These are phyloP conservation scores for Coptotermes formosanus DNA, from an alignment of 1,140 invertebrate genomes.

Conservation along the genomic window DNA sequence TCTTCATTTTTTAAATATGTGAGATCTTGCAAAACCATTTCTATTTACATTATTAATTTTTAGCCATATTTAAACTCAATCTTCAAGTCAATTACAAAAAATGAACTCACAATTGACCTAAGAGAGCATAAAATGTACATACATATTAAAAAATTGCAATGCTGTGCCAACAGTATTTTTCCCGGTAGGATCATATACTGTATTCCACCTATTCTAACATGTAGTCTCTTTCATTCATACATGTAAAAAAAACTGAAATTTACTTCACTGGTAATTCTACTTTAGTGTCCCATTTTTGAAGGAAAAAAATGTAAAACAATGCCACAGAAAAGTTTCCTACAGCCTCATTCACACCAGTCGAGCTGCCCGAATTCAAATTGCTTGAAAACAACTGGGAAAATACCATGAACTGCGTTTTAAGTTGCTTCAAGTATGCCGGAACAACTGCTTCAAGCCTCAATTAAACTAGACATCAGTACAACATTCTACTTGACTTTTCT, in stretches of 20 bases:
- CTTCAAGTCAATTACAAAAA: background rate
- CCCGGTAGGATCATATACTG: background rate
- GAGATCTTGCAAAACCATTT: slow-evolving; percentile 12
- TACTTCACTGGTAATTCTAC: background rate
- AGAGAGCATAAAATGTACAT: slow-evolving; percentile 1
- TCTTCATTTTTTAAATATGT: background rate
- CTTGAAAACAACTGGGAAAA: too few species aligned
- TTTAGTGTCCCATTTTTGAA: background rate
- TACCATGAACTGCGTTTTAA: too few species aligned
- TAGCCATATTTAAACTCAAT: background rate
- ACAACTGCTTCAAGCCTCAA: too few species aligned
- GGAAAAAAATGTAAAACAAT: background rate
- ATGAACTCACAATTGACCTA: background rate
- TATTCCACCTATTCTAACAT: background rate
- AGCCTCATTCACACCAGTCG: too few species aligned
- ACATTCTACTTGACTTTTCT: too few species aligned
- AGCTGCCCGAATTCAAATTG: too few species aligned
- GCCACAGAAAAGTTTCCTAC: background rate
- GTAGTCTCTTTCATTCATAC: background rate
- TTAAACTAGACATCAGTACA: too few species aligned
- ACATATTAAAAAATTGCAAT: background rate
- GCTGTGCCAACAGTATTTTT: background rate
- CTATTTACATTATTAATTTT: background rate
- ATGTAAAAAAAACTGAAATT: background rate
- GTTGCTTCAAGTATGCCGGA: too few species aligned